Conservation (phyloP, 2,888 invertebrate genomes). For the Dasypogon diadema region DNA sequence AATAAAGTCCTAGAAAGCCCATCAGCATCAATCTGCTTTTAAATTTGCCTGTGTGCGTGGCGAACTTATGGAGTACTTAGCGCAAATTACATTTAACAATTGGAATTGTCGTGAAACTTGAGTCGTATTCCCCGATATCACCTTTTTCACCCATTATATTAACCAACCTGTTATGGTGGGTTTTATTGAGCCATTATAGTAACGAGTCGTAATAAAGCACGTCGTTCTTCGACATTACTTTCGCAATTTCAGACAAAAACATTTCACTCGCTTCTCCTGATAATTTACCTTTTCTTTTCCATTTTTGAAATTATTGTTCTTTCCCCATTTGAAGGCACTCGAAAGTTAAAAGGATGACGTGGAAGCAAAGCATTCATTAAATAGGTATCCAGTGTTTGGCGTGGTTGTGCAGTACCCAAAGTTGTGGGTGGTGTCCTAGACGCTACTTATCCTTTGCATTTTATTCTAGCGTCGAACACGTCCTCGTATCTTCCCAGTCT, state of each 20-base stretch:
- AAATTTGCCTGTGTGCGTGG: conserved; percentile 13
- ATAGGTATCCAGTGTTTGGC: conserved; percentile 14
- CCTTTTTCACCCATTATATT: conserved; percentile 20
- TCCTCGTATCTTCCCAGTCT: not conserved
- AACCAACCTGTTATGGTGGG: conserved; percentile 51
- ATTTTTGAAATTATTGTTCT: conserved; percentile 13
- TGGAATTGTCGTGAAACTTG: conserved; percentile 25
- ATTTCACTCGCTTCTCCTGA: conserved; percentile 12
- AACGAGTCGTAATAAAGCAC: conserved; percentile 55
- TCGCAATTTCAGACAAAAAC: not conserved
- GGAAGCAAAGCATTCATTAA: conserved; percentile 14
- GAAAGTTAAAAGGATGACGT: not conserved
- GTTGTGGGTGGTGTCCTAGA: not conserved
- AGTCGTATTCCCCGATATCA: conserved; percentile 27
- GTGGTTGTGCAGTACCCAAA: not conserved
- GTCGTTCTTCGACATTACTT: conserved; percentile 47
- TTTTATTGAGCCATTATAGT: conserved; percentile 54
- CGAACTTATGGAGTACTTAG: conserved; percentile 45
- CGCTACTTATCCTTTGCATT: not conserved
- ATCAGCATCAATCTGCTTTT: conserved; percentile 38
- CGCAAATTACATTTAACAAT: conserved; percentile 41
- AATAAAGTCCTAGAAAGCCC: conserved; percentile 7
- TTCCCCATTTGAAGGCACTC: not conserved
- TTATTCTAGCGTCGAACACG: not conserved
- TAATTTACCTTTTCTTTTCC: conserved; percentile 20